Evolutionary conservation across 2,113 vertebrate genomes (phyloP).

Genomic region (Malurus alboscapulatus): DNA sequence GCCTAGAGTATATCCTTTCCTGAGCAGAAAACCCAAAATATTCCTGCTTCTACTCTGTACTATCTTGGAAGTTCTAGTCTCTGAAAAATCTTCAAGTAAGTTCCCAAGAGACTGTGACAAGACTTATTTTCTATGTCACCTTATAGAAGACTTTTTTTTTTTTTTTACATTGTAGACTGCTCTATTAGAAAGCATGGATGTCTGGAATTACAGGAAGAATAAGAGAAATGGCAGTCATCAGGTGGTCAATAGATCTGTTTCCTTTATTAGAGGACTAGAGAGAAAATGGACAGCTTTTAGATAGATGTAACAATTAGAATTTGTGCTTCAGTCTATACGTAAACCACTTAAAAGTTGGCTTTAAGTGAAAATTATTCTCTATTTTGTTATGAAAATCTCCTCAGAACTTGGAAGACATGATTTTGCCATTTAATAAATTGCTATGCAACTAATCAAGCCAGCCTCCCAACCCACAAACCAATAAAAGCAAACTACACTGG

Average conservation of each 20-base stretch:
- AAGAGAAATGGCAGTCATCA: neutral
- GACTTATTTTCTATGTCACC: neutral
- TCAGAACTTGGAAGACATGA: neutral
- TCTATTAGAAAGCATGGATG: neutral
- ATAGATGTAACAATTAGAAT: neutral
- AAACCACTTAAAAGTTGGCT: neutral
- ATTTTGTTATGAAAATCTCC: neutral
- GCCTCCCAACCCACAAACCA: neutral
- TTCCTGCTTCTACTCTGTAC: neutral
- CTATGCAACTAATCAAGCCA: neutral
- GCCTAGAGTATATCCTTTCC: neutral
- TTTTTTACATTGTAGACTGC: neutral
- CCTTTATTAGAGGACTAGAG: neutral
- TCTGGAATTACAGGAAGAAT: neutral
- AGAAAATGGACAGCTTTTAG: neutral
- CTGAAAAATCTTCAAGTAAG: neutral
- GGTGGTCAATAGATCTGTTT: neutral
- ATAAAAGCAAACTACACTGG: neutral
- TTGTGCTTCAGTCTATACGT: neutral
- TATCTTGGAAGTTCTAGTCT: neutral
- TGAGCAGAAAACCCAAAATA: neutral
- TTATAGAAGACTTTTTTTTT: neutral
- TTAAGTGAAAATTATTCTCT: neutral
- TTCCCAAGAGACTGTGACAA: neutral
- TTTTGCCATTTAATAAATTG: neutral